Percentiles rank a stretch among this genome's conserved stretches.
phyloP scores from a whole-genome alignment of 92 coral and sea anemone species.

The Phymanthus crucifer region DNA sequence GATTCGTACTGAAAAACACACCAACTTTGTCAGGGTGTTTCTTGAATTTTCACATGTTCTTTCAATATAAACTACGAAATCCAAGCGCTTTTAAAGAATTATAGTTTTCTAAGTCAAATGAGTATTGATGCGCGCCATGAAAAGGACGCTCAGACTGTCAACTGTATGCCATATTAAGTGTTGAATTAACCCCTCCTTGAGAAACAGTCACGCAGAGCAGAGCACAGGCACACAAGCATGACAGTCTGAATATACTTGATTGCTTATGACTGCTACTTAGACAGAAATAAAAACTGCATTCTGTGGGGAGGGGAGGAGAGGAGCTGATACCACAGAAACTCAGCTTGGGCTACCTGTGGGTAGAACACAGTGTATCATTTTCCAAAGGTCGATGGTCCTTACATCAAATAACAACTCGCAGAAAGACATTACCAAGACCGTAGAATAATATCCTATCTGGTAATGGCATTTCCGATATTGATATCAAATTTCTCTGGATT shows the following conservation, averaged over 20 bases:
- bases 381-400: background rate
- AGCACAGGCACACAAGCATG: background rate
- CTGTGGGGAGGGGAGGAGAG: too few species aligned
- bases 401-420: background rate
- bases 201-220: background rate
- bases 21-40: background rate
- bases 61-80: background rate
- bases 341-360: too few species aligned
- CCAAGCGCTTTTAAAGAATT: background rate
- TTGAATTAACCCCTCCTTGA: background rate
- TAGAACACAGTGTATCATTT: too few species aligned
- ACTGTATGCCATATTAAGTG: background rate
- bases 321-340: too few species aligned
- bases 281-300: too few species aligned
- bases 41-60: background rate
- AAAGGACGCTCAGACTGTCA: background rate
- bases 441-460: background rate
- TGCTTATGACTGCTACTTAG: too few species aligned
- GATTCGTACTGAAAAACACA: background rate
- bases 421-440: background rate
- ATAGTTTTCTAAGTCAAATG: background rate
- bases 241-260: background rate
- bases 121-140: background rate
- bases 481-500: background rate
- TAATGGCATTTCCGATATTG: constrained; percentile 8